These are phyloP conservation scores for Smutsia gigantea DNA, from an alignment of 2,797 vertebrate species.

Conservation along the genomic window DNA sequence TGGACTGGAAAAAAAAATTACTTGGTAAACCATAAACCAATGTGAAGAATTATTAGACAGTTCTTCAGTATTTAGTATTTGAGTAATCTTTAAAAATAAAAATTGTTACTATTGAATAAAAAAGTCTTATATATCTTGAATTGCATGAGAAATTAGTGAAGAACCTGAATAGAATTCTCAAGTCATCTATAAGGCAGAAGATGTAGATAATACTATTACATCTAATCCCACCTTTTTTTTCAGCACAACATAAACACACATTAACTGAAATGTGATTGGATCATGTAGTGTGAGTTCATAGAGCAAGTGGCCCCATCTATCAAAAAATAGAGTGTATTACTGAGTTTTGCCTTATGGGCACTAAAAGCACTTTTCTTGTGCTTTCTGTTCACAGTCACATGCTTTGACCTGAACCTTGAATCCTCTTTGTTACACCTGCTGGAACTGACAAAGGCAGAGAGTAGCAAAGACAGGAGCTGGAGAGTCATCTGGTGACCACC, in stretches of 20 bases:
- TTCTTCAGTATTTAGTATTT: background rate
- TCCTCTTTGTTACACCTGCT: background rate
- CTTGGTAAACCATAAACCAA: background rate
- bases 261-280: background rate
- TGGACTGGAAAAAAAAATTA: too few species aligned
- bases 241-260: background rate
- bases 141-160: background rate
- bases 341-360: background rate
- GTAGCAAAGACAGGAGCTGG: background rate
- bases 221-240: background rate
- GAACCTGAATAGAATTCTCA: background rate
- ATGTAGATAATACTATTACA: background rate
- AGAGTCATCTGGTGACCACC: background rate
- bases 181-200: background rate
- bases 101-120: background rate
- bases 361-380: background rate
- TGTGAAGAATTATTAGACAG: background rate
- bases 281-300: background rate
- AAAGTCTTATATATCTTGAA: background rate
- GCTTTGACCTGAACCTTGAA: background rate
- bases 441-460: background rate
- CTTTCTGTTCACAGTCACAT: background rate
- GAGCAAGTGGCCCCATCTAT: background rate
- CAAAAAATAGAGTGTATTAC: background rate
- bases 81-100: background rate